phyloP scores from a whole-genome alignment of 2,113 vertebrate genomes.

The Vombatus ursinus region DNA sequence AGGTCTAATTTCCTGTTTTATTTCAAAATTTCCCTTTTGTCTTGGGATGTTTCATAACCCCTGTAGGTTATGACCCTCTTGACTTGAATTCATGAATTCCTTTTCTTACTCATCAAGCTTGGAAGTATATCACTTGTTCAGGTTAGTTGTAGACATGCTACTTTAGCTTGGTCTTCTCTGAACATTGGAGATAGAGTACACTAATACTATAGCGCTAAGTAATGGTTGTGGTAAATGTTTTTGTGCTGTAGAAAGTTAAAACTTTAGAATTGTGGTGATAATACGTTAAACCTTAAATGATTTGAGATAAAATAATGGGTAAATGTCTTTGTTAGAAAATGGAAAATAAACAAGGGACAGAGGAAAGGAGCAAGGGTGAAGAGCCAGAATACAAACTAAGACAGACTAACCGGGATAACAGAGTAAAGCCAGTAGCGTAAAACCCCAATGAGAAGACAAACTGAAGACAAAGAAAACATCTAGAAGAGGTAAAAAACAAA shows the following conservation, averaged over 20 bases:
- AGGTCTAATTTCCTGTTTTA: not conserved
- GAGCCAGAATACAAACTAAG: not conserved
- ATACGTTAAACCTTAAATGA: fast-evolving
- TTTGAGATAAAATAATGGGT: not conserved
- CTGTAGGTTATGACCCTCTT: not conserved
- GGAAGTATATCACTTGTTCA: not conserved
- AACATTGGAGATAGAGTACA: not conserved
- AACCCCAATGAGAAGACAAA: conserved; percentile 53
- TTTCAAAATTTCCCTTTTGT: not conserved
- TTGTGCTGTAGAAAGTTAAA: not conserved
- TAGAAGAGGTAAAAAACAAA: conserved; percentile 53
- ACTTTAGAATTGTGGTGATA: not conserved
- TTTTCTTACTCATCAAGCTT: not conserved
- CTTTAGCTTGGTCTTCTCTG: not conserved
- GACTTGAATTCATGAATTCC: not conserved
- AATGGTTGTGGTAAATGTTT: not conserved
- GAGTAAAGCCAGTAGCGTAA: conserved; percentile 34
- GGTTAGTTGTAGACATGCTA: not conserved
- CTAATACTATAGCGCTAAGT: not conserved
- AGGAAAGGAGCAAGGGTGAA: conserved; percentile 44
- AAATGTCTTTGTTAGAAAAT: conserved; percentile 65
- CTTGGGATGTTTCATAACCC: not conserved
- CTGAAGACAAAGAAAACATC: conserved; percentile 33
- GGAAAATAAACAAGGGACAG: conserved; percentile 39
- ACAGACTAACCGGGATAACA: not conserved